Evolutionary conservation across 2,797 vertebrate species (phyloP).

Genomic region (Adrianichthys oophorus): DNA sequence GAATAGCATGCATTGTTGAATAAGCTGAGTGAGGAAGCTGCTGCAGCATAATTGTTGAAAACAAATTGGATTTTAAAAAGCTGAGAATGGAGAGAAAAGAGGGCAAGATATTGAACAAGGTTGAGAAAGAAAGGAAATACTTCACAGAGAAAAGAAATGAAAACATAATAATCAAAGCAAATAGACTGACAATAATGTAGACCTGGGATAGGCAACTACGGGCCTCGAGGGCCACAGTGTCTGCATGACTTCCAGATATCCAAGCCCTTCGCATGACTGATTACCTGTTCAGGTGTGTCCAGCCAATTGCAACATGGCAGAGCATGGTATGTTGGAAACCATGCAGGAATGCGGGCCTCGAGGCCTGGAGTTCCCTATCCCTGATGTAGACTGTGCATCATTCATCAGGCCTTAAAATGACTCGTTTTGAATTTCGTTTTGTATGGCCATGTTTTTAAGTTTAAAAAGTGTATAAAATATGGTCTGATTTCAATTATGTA

Average conservation of each 20-base stretch:
- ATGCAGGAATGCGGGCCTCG: too few species aligned
- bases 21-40: slow-evolving; percentile 35
- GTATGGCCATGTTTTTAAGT: neutral
- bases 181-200: slow-evolving; percentile 14
- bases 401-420: slow-evolving; percentile 1
- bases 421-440: too few species aligned
- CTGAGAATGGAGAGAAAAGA: slow-evolving; percentile 14
- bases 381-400: neutral
- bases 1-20: slow-evolving; percentile 38
- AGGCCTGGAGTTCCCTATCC: too few species aligned
- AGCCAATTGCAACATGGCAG: too few species aligned
- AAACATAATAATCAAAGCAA: slow-evolving; percentile 38
- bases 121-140: slow-evolving; percentile 11
- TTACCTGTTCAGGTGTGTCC: too few species aligned
- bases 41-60: slow-evolving; percentile 71
- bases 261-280: too few species aligned
- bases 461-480: neutral
- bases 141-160: slow-evolving; percentile 8
- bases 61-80: slow-evolving; percentile 46
- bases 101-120: slow-evolving; percentile 20
- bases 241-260: too few species aligned
- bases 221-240: too few species aligned
- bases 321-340: too few species aligned
- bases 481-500: neutral
- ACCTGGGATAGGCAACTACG: too few species aligned